Percentiles rank a stretch among this genome's conserved stretches.
Evolutionary conservation across 2,888 invertebrate genomes (phyloP).

Genomic region (Orgyia antiqua): DNA sequence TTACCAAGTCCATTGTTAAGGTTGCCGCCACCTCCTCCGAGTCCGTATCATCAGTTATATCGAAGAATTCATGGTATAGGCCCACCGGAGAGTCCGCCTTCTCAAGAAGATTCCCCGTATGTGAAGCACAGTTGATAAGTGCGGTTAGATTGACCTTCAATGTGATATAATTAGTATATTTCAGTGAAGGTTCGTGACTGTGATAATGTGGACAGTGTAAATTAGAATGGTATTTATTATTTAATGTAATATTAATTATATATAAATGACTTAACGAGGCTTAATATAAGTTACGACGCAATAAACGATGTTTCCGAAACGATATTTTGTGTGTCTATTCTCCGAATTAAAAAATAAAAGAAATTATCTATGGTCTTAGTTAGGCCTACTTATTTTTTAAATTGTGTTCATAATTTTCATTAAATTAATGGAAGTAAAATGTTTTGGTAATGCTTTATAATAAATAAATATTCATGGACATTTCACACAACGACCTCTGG

Average conservation of each 20-base stretch:
- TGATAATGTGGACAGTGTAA: conserved; percentile 57
- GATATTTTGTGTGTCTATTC: conserved; percentile 12
- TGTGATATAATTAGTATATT: conserved; percentile 22
- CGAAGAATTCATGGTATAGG: conserved; percentile 65
- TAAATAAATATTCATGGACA: no score
- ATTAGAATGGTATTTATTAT: conserved; percentile 72
- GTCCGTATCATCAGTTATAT: conserved; percentile 62
- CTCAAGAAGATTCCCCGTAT: conserved; percentile 58
- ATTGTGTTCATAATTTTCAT: no score
- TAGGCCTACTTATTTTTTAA: conserved; percentile 3
- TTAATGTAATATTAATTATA: conserved; percentile 59
- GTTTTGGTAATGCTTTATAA: no score
- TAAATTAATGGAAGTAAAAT: no score
- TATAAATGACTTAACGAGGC: conserved; percentile 62
- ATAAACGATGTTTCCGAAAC: conserved; percentile 52
- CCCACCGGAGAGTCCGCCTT: conserved; percentile 49
- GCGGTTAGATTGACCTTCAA: conserved; percentile 12
- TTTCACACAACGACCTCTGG: no score
- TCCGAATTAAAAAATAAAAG: no score
- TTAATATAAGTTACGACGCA: conserved; percentile 61
- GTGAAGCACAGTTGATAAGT: conserved; percentile 76
- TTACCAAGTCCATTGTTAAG: conserved; percentile 70
- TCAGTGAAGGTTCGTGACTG: conserved; percentile 38
- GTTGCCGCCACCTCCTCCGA: conserved; percentile 67
- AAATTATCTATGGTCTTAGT: conserved; percentile 5